Percentiles rank a stretch among this genome's conserved stretches.
Evolutionary conservation across 2,113 vertebrate species (phyloP).

Genomic region (Leucoraja erinaceus): DNA sequence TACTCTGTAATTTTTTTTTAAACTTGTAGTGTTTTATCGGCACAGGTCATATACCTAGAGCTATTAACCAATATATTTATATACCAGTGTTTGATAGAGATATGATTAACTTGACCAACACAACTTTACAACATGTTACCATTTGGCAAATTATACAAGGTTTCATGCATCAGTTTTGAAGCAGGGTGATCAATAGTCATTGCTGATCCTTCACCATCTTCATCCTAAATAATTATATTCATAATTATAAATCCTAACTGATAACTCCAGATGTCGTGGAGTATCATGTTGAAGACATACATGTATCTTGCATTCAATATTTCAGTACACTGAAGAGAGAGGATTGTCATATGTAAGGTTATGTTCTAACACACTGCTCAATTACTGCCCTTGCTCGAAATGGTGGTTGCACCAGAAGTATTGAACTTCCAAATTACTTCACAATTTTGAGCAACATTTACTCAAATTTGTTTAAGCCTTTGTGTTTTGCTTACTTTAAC

Average conservation of each 20-base stretch:
- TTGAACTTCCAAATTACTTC: background rate
- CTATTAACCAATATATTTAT: background rate
- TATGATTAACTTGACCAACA: background rate
- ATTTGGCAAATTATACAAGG: background rate
- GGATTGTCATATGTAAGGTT: background rate
- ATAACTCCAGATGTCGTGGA: background rate
- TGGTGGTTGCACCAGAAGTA: background rate
- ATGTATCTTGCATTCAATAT: background rate
- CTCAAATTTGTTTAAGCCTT: background rate
- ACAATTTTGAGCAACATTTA: background rate
- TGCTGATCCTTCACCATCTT: background rate
- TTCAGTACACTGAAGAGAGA: background rate
- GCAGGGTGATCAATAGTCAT: background rate
- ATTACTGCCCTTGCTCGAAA: background rate
- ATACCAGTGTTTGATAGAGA: background rate
- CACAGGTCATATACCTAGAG: background rate
- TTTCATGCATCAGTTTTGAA: background rate
- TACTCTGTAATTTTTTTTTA: background rate
- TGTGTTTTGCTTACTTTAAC: too few relatives aligned
- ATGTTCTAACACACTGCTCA: background rate
- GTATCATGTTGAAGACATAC: background rate
- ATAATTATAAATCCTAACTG: background rate
- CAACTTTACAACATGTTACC: background rate
- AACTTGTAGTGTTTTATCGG: background rate
- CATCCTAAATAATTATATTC: background rate